These are phyloP conservation scores for Calyptomena viridis DNA, from an alignment of 2,113 vertebrate genomes.

Conservation along the genomic window DNA sequence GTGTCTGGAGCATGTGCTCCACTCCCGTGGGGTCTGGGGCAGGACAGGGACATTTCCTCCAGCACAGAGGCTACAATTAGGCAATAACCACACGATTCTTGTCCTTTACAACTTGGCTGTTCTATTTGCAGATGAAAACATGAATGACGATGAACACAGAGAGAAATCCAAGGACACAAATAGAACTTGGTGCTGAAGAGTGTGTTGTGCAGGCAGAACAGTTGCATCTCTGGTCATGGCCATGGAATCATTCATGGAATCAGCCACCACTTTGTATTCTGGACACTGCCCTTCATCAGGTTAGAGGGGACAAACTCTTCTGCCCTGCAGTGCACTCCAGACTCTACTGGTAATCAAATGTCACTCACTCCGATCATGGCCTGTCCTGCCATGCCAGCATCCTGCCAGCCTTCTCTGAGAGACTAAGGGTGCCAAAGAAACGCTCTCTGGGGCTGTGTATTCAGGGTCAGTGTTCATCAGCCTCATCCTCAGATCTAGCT, in stretches of 20 bases:
- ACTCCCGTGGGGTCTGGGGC: fast-evolving
- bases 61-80: background rate
- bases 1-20: background rate
- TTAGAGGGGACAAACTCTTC: background rate
- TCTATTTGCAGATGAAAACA: background rate
- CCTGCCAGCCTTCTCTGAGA: background rate
- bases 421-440: background rate
- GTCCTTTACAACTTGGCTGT: background rate
- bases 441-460: background rate
- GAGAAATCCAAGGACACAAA: background rate
- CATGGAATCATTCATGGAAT: fast-evolving
- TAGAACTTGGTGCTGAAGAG: fast-evolving
- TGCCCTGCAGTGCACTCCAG: background rate
- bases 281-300: background rate
- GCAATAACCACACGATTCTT: background rate
- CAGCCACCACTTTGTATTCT: background rate
- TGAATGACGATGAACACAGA: background rate
- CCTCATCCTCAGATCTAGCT: background rate
- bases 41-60: background rate
- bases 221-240: background rate
- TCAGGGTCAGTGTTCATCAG: background rate
- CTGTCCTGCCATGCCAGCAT: background rate
- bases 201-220: background rate
- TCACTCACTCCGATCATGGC: background rate
- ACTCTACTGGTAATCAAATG: background rate